Percentiles rank a stretch among this genome's conserved stretches.
These are phyloP conservation scores for Beaufortia kweichowensis DNA, from an alignment of 2,113 vertebrate genomes.

Conservation along the genomic window DNA sequence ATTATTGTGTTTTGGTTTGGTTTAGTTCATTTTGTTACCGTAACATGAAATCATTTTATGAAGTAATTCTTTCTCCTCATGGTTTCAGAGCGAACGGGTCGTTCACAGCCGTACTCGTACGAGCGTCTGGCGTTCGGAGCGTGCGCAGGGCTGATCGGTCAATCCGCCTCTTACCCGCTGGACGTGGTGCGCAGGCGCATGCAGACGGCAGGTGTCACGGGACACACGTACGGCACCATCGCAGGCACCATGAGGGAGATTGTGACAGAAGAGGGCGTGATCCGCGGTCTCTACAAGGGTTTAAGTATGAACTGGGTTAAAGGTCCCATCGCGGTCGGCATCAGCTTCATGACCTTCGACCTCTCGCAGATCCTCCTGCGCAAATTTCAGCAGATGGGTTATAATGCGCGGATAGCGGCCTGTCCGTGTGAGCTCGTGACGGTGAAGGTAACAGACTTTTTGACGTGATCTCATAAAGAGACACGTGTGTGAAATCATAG, in stretches of 20 bases:
- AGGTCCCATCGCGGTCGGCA: conserved; percentile 93
- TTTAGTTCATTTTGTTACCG: too few species aligned
- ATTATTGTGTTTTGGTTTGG: too few species aligned
- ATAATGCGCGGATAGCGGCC: conserved; percentile 59
- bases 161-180: conserved; percentile 94
- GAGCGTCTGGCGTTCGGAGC: conserved; percentile 91
- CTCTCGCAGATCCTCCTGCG: conserved; percentile 89
- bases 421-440: too few species aligned
- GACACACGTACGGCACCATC: conserved; percentile 84
- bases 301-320: conserved; percentile 99
- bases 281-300: conserved; percentile 92
- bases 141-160: conserved; percentile 90
- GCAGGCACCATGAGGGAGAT: conserved; percentile 84
- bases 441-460: background rate
- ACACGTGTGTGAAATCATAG: background rate
- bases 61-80: too few species aligned
- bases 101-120: conserved; percentile 80
- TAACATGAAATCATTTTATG: too few species aligned
- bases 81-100: conserved; percentile 82
- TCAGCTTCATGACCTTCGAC: conserved; percentile 98
- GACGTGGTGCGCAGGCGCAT: conserved; percentile 96
- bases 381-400: conserved; percentile 75
- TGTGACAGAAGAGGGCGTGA: conserved; percentile 82
- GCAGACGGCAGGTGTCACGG: conserved; percentile 93
- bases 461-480: background rate